These are phyloP conservation scores for Hymenochirus boettgeri DNA, from an alignment of 2,113 vertebrate species.

Conservation along the genomic window DNA sequence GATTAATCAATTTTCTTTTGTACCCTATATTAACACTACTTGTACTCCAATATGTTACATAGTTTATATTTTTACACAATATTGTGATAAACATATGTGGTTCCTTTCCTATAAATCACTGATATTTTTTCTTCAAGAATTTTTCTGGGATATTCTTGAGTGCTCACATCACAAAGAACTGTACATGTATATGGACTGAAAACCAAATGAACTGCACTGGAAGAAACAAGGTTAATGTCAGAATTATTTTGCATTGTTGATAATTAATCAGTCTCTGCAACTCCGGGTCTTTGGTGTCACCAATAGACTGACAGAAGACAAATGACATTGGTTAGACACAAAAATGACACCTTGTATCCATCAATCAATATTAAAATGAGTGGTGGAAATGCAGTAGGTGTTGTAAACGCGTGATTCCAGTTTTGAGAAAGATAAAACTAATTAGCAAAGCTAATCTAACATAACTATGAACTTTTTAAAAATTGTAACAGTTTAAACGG, in stretches of 20 bases:
- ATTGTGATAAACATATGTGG: too few relatives aligned
- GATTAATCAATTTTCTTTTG: too few relatives aligned
- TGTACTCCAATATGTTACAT: too few relatives aligned
- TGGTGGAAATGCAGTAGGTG: constrained; percentile 17
- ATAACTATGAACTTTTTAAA: background rate
- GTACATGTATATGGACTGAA: too few relatives aligned
- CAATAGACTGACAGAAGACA: constrained; percentile 18
- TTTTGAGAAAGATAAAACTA: constrained; percentile 20
- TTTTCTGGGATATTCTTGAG: too few relatives aligned
- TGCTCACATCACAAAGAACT: too few relatives aligned
- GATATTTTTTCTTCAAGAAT: too few relatives aligned
- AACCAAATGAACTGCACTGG: too few relatives aligned
- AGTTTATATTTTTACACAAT: too few relatives aligned
- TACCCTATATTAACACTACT: too few relatives aligned
- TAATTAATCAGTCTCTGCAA: constrained; percentile 23
- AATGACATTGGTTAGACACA: constrained; percentile 4
- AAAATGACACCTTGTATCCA: constrained; percentile 8
- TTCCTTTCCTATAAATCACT: too few relatives aligned
- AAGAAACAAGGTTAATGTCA: too few relatives aligned
- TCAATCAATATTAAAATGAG: constrained; percentile 31
- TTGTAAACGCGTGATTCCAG: constrained; percentile 2
- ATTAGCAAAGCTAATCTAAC: constrained; percentile 14
- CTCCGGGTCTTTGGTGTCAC: constrained; percentile 15
- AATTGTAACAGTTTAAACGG: background rate
- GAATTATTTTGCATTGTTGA: background rate